Conservation (phyloP, 2,797 vertebrate genomes). For the Melanotaenia pygmaea region DNA sequence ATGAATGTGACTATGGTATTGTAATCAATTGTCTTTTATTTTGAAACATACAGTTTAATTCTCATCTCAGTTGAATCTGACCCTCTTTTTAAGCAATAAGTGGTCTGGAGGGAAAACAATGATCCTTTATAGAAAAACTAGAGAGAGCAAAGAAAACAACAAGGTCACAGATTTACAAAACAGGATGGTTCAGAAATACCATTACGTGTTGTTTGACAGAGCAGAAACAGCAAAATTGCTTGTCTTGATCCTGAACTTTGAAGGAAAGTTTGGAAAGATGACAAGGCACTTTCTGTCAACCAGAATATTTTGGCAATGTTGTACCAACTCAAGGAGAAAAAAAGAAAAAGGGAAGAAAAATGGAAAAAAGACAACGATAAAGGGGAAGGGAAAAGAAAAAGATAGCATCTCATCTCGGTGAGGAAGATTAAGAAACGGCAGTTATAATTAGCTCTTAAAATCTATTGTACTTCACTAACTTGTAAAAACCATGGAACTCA, state of each 20-base stretch:
- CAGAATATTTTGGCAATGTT: neutral
- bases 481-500: slow-evolving; percentile 37
- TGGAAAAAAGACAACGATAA: neutral
- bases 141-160: neutral
- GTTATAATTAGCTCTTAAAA: neutral
- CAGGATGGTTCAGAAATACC: neutral
- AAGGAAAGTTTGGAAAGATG: slow-evolving; percentile 7
- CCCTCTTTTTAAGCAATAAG: neutral
- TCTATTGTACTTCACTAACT: neutral
- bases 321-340: slow-evolving; percentile 5
- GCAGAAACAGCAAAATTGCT: neutral
- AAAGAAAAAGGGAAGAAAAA: slow-evolving; percentile 5
- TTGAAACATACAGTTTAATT: slow-evolving; percentile 10
- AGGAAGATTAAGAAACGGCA: neutral
- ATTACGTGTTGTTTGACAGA: neutral
- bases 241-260: slow-evolving; percentile 5
- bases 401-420: slow-evolving; percentile 19
- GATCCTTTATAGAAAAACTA: neutral
- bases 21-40: neutral
- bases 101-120: slow-evolving; percentile 4
- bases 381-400: slow-evolving; percentile 10
- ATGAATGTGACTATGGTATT: too few relatives aligned
- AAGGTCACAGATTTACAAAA: neutral
- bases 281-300: slow-evolving; percentile 1
- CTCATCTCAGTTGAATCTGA: slow-evolving; percentile 10